These are phyloP conservation scores for Hozukius guyotensis DNA, from an alignment of 2,797 vertebrate species.

Conservation along the genomic window DNA sequence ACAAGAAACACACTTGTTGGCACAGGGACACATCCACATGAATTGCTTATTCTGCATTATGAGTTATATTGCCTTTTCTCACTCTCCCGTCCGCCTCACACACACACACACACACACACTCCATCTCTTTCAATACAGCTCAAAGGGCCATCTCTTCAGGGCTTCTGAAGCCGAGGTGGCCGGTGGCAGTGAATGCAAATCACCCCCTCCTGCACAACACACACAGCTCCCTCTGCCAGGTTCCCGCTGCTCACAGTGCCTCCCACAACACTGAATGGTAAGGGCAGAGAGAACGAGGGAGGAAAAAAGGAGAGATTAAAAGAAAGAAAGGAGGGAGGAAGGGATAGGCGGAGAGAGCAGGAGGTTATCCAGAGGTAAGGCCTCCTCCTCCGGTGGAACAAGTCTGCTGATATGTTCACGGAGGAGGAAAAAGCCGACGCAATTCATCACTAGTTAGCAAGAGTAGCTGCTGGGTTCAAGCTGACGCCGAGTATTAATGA, in stretches of 20 bases:
- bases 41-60: conserved; percentile 13
- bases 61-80: conserved; percentile 21
- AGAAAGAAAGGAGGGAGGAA: conserved; percentile 7
- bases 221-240: conserved; percentile 44
- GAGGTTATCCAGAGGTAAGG: conserved; percentile 71
- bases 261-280: conserved; percentile 54
- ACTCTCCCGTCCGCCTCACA: conserved; percentile 25
- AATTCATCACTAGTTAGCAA: conserved; percentile 28
- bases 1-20: conserved; percentile 1
- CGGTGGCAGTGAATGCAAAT: conserved; percentile 83
- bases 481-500: conserved; percentile 15
- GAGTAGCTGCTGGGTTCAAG: conserved; percentile 11
- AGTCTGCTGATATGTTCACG: conserved; percentile 8
- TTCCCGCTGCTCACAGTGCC: conserved; percentile 45
- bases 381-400: conserved; percentile 30
- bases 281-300: conserved; percentile 21
- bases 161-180: conserved; percentile 77
- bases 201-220: conserved; percentile 24
- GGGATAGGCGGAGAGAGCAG: conserved; percentile 28
- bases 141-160: conserved; percentile 82
- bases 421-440: background rate
- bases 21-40: background rate
- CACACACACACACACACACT: background rate
- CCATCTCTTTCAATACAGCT: conserved; percentile 72
- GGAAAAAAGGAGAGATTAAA: conserved; percentile 28